Evolutionary conservation across 1,140 invertebrate species (phyloP).

Genomic region (Neodiprion fabricii): DNA sequence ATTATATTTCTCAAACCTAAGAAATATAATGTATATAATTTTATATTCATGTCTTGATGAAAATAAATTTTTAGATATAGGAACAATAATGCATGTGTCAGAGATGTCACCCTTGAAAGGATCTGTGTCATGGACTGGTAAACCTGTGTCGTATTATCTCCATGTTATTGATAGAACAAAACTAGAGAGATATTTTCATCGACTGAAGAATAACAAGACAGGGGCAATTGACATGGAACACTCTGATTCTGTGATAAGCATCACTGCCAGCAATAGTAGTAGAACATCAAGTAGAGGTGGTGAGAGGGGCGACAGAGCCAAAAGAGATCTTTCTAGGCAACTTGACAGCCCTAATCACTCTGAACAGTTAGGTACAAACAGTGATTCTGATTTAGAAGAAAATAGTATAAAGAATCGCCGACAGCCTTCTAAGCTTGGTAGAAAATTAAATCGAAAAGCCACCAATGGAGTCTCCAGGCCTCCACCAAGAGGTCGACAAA

Average conservation of each 20-base stretch:
- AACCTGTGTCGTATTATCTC: conserved; percentile 97
- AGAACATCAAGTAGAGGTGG: conserved; percentile 42
- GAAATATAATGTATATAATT: not conserved
- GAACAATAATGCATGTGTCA: conserved; percentile 97
- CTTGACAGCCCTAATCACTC: conserved; percentile 54
- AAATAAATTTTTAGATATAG: conserved; percentile 79
- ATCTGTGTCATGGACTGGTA: conserved; percentile 98
- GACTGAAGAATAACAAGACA: conserved; percentile 85
- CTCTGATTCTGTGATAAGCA: conserved; percentile 60
- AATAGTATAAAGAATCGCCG: conserved; percentile 46
- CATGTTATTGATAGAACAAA: conserved; percentile 96
- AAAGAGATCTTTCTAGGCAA: conserved; percentile 55
- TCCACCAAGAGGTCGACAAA: conserved; percentile 52
- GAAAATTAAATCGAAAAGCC: conserved; percentile 57
- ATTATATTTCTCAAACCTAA: not conserved
- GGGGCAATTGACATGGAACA: conserved; percentile 65
- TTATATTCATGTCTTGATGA: not conserved
- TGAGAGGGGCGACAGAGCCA: conserved; percentile 52
- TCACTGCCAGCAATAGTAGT: conserved; percentile 58
- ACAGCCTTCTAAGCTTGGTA: conserved; percentile 52
- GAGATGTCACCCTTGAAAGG: conserved; percentile 94
- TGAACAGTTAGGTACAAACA: conserved; percentile 49
- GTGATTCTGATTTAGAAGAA: conserved; percentile 52
- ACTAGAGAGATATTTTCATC: conserved; percentile 94
- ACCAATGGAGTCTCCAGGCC: conserved; percentile 52